Percentiles rank a stretch among this genome's conserved stretches.
These are phyloP conservation scores for Labia minor DNA, from an alignment of 2,888 invertebrate species.

Conservation along the genomic window DNA sequence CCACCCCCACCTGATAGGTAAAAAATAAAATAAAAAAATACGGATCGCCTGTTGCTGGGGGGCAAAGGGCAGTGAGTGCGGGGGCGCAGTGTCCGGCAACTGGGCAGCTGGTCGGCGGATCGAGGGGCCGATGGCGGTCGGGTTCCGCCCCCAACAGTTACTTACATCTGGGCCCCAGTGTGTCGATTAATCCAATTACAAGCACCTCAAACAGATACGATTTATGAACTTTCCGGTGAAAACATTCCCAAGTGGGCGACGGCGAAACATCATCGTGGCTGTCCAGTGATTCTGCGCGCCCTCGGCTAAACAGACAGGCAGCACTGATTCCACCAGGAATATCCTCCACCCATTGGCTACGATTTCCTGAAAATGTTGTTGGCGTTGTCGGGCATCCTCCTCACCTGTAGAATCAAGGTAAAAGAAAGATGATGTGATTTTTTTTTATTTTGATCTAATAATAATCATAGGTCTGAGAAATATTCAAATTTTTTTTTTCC, in stretches of 20 bases:
- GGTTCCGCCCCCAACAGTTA: neutral
- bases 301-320: no score
- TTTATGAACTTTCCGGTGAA: slow-evolving; percentile 1
- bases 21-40: neutral
- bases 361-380: no score
- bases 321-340: no score
- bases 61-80: slow-evolving; percentile 1
- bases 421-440: neutral
- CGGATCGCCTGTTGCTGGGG: neutral
- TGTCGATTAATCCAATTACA: slow-evolving; percentile 13
- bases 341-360: no score
- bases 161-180: slow-evolving; percentile 4
- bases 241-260: neutral
- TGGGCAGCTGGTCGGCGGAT: neutral
- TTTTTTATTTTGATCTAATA: slow-evolving; percentile 9
- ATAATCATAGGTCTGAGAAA: neutral
- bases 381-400: neutral
- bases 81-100: slow-evolving; percentile 4
- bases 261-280: neutral
- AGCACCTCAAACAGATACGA: neutral
- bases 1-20: no score
- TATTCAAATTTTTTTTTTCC: slow-evolving; percentile 4
- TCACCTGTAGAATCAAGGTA: neutral
- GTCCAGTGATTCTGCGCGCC: no score
- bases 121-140: neutral